These are phyloP conservation scores for Jordanella pulchra DNA, from an alignment of 2,797 vertebrate genomes.

Conservation along the genomic window DNA sequence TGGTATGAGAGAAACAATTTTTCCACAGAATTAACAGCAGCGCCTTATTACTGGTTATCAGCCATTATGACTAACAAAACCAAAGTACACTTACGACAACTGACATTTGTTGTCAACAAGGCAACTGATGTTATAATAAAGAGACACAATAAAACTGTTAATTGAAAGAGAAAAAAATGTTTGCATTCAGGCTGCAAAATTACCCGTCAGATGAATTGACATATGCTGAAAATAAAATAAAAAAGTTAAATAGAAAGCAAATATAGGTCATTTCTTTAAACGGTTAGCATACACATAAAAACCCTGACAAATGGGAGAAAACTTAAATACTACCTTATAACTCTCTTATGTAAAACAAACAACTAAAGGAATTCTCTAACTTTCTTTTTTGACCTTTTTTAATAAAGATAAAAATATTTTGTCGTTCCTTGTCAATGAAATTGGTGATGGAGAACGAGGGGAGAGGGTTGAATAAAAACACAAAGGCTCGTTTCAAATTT, in stretches of 20 bases:
- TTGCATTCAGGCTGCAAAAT: background rate
- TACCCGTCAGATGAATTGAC: background rate
- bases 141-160: background rate
- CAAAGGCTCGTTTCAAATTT: background rate
- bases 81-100: background rate
- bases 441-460: background rate
- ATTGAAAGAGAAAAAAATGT: no score
- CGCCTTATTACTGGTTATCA: background rate
- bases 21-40: constrained; percentile 6
- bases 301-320: background rate
- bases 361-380: background rate
- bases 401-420: background rate
- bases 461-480: background rate
- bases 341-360: background rate
- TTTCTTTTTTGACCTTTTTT: background rate
- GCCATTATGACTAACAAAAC: background rate
- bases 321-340: background rate
- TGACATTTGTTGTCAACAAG: background rate
- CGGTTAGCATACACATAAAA: background rate
- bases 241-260: background rate
- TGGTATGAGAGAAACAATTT: background rate
- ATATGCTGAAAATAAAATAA: background rate
- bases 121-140: background rate
- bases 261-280: background rate
- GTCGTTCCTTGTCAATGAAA: background rate